Base-by-base conservation (phyloP, 2,113 vertebrate species). In the Mormyrus lacerda region DNA sequence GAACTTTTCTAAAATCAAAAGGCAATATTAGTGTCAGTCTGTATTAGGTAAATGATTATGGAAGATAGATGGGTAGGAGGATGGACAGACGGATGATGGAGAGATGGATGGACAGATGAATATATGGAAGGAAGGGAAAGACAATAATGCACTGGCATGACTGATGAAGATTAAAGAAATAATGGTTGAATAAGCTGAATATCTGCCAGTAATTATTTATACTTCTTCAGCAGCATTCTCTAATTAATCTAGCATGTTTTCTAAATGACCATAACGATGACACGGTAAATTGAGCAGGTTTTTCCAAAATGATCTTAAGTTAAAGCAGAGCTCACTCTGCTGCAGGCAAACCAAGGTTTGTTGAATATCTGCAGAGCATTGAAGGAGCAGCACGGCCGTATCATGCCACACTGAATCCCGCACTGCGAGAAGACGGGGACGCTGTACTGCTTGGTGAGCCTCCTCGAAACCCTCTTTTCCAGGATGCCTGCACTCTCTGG, bases 371-470 rank as follows among this genome's bases (percentile, higher is more conserved):
- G 95, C 31, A 96, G 93, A 35, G 96, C 95, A 91, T 95, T 97
- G 88, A 97, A 89, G 17, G 97, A 96, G 90, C 97, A 97, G 92
- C 97, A 98, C 27, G 97, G 95, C 92, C 97, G 94, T 91, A 97
- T 96, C 50, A 96, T 94, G 51, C 96, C 95, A 85, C 98, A 97
- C 86, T 97, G 97, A 51, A 96, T 93, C 92, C 94, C 96, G 88
- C 96, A 96, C 69, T 98, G 97, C 0, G 97, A 95, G 90, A 99
- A 98, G 93, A 95, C 98, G 19, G 97, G 97, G 19, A 98, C 96
- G 0, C 97, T 98, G 93, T 98, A 96, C 92, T 98, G 98, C 93
- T 98, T 99, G 89, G 97, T 97, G 2, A 97, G 95, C 90, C 97
- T 98, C 91, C 96, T 98, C 88, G 97, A 94, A 89, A 95, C 95